phyloP scores from a whole-genome alignment of 2,113 vertebrate species.

The Arothron firmamentum region DNA sequence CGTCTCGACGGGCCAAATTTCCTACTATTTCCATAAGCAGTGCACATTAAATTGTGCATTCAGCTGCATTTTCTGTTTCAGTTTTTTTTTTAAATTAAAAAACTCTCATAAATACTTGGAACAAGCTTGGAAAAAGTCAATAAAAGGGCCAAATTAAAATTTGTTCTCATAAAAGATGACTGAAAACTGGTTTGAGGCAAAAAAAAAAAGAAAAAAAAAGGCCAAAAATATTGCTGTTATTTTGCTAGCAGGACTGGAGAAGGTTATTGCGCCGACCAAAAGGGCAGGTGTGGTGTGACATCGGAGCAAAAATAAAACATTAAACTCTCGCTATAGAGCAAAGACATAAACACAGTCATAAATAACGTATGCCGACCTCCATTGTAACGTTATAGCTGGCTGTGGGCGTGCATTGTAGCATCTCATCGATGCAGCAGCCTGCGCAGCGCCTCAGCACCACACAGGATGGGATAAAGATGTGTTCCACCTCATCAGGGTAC shows the following conservation, averaged over 20 bases:
- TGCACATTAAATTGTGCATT: neutral
- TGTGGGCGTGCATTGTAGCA: constrained; percentile 87
- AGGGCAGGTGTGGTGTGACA: neutral
- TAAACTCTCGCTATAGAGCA: neutral
- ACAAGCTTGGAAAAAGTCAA: no score
- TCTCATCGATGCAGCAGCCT: constrained; percentile 93
- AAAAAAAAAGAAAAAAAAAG: neutral
- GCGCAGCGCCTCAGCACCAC: constrained; percentile 91
- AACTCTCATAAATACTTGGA: neutral
- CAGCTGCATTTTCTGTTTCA: neutral
- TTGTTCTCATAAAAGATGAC: no score
- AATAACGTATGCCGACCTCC: constrained; percentile 77
- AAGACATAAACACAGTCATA: neutral
- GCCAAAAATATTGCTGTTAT: constrained; percentile 1
- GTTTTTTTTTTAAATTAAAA: constrained; percentile 1
- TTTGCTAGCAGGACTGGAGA: neutral
- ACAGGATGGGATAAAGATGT: constrained; percentile 96
- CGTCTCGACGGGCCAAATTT: no score
- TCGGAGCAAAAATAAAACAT: constrained; percentile 12
- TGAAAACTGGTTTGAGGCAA: no score
- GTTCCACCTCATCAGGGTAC: constrained; percentile 93
- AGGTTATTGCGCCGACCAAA: neutral
- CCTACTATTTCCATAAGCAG: neutral
- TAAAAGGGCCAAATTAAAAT: no score
- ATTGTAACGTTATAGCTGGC: constrained; percentile 88